Conservation (phyloP, 2,888 invertebrate species). For the Amorpha juglandis region DNA sequence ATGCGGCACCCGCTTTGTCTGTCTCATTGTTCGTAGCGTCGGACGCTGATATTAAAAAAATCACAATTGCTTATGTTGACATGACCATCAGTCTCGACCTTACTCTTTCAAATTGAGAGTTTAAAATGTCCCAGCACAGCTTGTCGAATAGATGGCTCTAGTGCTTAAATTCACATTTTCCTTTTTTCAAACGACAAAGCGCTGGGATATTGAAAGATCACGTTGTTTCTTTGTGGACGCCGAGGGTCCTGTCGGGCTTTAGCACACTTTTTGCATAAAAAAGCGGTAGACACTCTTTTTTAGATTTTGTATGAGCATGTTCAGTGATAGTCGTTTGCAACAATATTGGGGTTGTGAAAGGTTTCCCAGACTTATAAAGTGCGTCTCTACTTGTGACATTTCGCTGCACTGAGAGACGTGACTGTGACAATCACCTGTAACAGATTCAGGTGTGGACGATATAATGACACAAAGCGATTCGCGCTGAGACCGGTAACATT, state of each 20-base stretch:
- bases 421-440: too few relatives aligned
- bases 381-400: too few relatives aligned
- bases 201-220: slow-evolving; percentile 28
- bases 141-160: neutral
- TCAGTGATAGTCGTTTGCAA: neutral
- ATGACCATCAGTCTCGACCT: slow-evolving; percentile 11
- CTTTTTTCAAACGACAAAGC: slow-evolving; percentile 23
- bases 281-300: neutral
- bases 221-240: slow-evolving; percentile 28
- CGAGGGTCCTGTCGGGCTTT: slow-evolving; percentile 11
- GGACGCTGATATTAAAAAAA: slow-evolving; percentile 41
- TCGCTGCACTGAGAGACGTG: too few relatives aligned
- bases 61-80: slow-evolving; percentile 24
- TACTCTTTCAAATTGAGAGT: slow-evolving; percentile 17
- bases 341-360: too few relatives aligned
- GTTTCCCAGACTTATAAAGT: too few relatives aligned
- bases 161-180: slow-evolving; percentile 22
- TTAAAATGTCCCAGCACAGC: slow-evolving; percentile 12
- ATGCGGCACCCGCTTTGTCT: slow-evolving; percentile 43
- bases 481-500: too few relatives aligned
- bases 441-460: too few relatives aligned
- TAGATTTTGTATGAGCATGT: neutral
- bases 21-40: slow-evolving; percentile 40
- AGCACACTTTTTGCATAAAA: slow-evolving; percentile 20
- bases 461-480: too few relatives aligned